Percentiles rank a stretch among this genome's conserved stretches.
These are phyloP conservation scores for Sphaeridia pumilis DNA, from an alignment of 2,888 invertebrate species.

Conservation along the genomic window DNA sequence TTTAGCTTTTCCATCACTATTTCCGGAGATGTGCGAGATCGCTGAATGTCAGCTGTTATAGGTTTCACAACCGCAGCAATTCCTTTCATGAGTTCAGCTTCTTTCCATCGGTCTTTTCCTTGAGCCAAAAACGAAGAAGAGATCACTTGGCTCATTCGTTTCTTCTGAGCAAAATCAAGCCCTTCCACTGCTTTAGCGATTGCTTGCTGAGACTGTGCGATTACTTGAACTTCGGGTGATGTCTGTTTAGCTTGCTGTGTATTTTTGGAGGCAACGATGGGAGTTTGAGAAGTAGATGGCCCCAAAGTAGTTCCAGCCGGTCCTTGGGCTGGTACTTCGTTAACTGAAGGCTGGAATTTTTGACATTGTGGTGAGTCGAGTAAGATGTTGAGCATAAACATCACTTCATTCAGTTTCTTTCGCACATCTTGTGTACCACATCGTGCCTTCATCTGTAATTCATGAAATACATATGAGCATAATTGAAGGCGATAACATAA, in stretches of 20 bases:
- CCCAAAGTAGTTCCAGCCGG: background rate
- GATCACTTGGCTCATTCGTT: slow-evolving; percentile 16
- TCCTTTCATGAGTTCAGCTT: slow-evolving; percentile 17
- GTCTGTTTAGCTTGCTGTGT: background rate
- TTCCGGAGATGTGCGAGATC: no score
- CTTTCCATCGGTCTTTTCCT: slow-evolving; percentile 19
- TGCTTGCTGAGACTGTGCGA: background rate
- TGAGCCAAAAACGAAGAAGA: slow-evolving; percentile 16
- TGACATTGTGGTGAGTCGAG: slow-evolving; percentile 30
- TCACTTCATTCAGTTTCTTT: slow-evolving; percentile 24
- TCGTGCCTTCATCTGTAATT: slow-evolving; percentile 26
- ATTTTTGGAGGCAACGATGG: background rate
- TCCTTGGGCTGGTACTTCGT: background rate
- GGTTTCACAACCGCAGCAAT: no score
- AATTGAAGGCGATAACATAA: slow-evolving; percentile 5
- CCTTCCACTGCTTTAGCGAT: slow-evolving; percentile 10
- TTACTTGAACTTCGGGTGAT: background rate
- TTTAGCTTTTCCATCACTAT: no score
- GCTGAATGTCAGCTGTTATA: no score
- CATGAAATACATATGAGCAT: slow-evolving; percentile 1
- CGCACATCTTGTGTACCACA: slow-evolving; percentile 20
- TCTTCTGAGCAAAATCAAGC: slow-evolving; percentile 13
- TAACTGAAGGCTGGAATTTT: slow-evolving; percentile 16
- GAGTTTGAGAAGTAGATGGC: background rate
- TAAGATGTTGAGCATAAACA: slow-evolving; percentile 23